Evolutionary conservation across 2,797 vertebrate genomes (phyloP).

Genomic region (Galago senegalensis): DNA sequence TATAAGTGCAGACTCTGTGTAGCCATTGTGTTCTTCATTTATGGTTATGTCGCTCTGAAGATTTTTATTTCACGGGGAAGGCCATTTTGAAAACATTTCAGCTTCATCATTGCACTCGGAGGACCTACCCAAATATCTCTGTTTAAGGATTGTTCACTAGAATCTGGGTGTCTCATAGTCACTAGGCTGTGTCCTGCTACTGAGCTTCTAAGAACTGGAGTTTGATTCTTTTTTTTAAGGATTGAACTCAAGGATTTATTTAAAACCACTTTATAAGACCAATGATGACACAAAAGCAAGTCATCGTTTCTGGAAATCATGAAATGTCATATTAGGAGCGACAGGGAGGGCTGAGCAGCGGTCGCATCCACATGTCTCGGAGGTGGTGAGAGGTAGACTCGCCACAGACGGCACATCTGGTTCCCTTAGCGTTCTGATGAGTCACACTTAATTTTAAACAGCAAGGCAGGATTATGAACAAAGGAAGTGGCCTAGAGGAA

Average conservation of each 20-base stretch:
- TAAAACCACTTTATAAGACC: neutral
- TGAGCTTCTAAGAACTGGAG: neutral
- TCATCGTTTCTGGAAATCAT: neutral
- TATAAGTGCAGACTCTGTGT: neutral
- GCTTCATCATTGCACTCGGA: neutral
- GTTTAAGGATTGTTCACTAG: neutral
- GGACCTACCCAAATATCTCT: neutral
- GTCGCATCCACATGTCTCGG: neutral
- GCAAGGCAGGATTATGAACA: neutral
- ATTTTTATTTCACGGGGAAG: neutral
- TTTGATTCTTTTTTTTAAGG: neutral
- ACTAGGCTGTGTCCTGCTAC: accelerated
- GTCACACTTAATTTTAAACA: conserved; percentile 61
- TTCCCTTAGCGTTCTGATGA: neutral
- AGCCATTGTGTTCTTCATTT: neutral
- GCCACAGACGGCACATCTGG: conserved; percentile 39
- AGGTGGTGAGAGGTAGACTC: neutral
- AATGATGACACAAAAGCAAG: neutral
- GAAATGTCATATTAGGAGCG: neutral
- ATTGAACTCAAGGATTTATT: neutral
- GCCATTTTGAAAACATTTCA: neutral
- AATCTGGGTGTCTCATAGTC: neutral
- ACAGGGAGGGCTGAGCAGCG: neutral
- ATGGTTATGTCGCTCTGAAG: conserved; percentile 15
- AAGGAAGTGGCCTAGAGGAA: conserved; percentile 30